Evolutionary conservation across 2,797 vertebrate genomes (phyloP), one percentile per base, ranked within the genome.

Genomic region (Tamandua tetradactyla): DNA sequence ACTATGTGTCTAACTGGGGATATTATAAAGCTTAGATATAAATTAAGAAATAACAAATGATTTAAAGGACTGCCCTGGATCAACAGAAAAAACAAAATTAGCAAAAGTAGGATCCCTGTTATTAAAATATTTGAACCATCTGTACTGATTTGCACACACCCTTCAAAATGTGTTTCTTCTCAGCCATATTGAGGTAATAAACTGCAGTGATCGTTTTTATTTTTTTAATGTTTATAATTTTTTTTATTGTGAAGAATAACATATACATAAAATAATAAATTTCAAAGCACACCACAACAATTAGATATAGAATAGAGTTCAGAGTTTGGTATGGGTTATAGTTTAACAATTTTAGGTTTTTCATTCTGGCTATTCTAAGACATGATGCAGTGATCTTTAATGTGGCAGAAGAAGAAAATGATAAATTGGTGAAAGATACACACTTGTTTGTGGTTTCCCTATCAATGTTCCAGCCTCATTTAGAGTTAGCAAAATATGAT

Each of bases 1-100:
- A 47, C 18, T 32, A 15, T 32, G 27, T 18, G 55, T 62, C 25
- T 55, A 92, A 1, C 3, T 55, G 40, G 57, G 59, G 88, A 68
- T 6, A 62, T 35, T 80, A 32, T 1, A 83, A 79, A 83, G 40
- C 25, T 23, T 72, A 89, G 4, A 49, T 22, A 47, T 13, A 90
- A 92, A 94, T 92, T 91, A 91, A 72, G 42, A 96, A 87, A 86
- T 35, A 94, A 66, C 30, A 91, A 91, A 80, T 64, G 49, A 25
- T 91, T 91, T 87, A 52, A 94, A 92, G 3, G 32, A 57, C 30
- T 72, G 10, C 52, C 49, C 68, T 44, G 3, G 32, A 83, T 74
- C 66, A 86, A 81, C 3, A 96, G 57, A 94, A 96, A 96, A 92
- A 78, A 55, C 64, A 94, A 87, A 89, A 74, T 57, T 42, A 89